phyloP scores from a whole-genome alignment of 2,797 vertebrate genomes.

The Tinamus major region DNA sequence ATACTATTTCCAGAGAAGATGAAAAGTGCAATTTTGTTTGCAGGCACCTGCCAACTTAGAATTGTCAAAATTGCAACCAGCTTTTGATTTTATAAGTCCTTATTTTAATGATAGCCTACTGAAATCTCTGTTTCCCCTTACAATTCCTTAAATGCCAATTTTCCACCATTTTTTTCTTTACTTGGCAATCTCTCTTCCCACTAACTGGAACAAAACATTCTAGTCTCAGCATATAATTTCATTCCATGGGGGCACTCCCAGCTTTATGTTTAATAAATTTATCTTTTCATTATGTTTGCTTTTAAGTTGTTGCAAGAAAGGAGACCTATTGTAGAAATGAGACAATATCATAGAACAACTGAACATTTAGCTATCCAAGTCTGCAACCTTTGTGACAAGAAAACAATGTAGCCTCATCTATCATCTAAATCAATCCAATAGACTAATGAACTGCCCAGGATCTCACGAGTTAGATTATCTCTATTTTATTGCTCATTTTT shows the following conservation, averaged over 20 bases:
- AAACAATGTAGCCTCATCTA: neutral
- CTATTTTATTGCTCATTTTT: neutral
- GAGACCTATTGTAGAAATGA: neutral
- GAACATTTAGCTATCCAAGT: neutral
- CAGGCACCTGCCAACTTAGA: slow-evolving; percentile 30
- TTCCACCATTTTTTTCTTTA: slow-evolving; percentile 36
- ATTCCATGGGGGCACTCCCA: slow-evolving; percentile 30
- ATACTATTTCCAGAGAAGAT: slow-evolving; percentile 31
- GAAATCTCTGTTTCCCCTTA: slow-evolving; percentile 30
- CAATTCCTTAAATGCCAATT: slow-evolving; percentile 24
- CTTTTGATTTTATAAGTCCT: slow-evolving; percentile 36
- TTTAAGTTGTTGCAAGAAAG: neutral
- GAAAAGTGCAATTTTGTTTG: slow-evolving; percentile 49
- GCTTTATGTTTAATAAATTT: slow-evolving; percentile 24
- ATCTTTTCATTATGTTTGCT: slow-evolving; percentile 20
- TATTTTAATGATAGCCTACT: slow-evolving; percentile 39
- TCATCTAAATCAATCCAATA: neutral
- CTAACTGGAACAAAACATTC: neutral
- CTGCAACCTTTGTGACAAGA: neutral
- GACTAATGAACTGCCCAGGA: neutral
- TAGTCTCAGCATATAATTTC: slow-evolving; percentile 1
- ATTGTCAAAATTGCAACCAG: slow-evolving; percentile 32
- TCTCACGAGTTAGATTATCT: neutral
- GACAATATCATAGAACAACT: slow-evolving; percentile 3
- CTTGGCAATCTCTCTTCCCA: slow-evolving; percentile 19